Percentiles rank a stretch among this genome's conserved stretches.
These are phyloP conservation scores for Charadrius vociferus DNA, from an alignment of 2,113 vertebrate genomes.

Conservation along the genomic window DNA sequence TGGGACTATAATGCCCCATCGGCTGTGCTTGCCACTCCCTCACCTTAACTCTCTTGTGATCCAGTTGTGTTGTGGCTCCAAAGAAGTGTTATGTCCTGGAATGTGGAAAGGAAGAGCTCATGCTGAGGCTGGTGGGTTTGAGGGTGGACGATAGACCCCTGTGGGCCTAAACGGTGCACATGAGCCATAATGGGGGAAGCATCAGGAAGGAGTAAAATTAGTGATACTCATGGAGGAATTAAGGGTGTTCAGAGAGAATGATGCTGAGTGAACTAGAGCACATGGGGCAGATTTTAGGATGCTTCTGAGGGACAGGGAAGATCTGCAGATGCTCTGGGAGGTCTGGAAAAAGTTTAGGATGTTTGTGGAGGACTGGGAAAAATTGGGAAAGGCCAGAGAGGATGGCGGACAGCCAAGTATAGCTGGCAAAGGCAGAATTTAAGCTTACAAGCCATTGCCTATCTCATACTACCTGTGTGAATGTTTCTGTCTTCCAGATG, in stretches of 20 bases:
- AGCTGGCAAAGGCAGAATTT: background rate
- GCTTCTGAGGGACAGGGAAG: background rate
- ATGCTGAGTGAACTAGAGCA: background rate
- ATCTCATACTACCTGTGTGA: background rate
- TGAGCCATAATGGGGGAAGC: no score
- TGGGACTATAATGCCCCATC: no score
- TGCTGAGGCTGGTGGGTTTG: no score
- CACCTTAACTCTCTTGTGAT: no score
- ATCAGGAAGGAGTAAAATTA: background rate
- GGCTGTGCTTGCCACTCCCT: no score
- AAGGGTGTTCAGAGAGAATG: background rate
- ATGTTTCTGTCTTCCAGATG: background rate
- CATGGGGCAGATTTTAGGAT: background rate
- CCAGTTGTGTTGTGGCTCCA: no score
- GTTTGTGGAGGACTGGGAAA: background rate
- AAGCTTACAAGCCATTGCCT: background rate
- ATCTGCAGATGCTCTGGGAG: background rate
- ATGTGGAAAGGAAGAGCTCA: no score
- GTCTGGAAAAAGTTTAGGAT: background rate
- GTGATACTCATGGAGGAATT: background rate
- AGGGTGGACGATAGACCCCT: no score
- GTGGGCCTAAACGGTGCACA: no score
- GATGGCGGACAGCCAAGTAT: background rate
- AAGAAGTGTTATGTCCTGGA: no score
- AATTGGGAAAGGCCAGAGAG: background rate